Percentiles rank a stretch among this genome's conserved stretches.
Evolutionary conservation across 2,888 invertebrate genomes (phyloP).

Genomic region (Cheilosia scutellata): DNA sequence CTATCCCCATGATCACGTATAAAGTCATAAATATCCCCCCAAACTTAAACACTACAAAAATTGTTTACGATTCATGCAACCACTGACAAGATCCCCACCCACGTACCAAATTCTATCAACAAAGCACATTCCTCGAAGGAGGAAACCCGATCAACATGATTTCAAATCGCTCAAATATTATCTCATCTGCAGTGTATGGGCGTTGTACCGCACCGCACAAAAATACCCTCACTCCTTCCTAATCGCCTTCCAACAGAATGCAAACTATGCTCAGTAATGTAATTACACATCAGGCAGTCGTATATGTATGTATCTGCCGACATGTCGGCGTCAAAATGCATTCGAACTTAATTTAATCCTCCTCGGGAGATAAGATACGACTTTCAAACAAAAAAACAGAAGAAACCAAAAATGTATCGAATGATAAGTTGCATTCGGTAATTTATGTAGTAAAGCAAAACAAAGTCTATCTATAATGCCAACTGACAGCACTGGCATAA

Average conservation of each 20-base stretch:
- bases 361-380: conserved; percentile 59
- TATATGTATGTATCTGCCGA: conserved; percentile 17
- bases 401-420: conserved; percentile 8
- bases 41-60: neutral
- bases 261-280: conserved; percentile 35
- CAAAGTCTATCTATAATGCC: conserved; percentile 36
- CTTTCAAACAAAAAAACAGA: conserved; percentile 15
- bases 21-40: neutral
- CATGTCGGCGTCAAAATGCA: conserved; percentile 58
- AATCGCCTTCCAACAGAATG: conserved; percentile 24
- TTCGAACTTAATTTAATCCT: conserved; percentile 39
- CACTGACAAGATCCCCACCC: conserved; percentile 20
- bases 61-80: conserved; percentile 14
- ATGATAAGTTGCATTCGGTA: conserved; percentile 60
- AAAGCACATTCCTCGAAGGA: conserved; percentile 40
- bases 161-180: conserved; percentile 38
- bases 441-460: conserved; percentile 56
- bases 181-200: conserved; percentile 52
- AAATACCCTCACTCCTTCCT: conserved; percentile 30
- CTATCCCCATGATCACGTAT: neutral
- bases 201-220: conserved; percentile 18
- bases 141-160: conserved; percentile 36
- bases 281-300: conserved; percentile 35
- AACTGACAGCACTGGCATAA: conserved; percentile 33
- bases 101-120: conserved; percentile 1